Conservation (phyloP, 2,797 vertebrate species). For the Leptodactylus fallax region DNA sequence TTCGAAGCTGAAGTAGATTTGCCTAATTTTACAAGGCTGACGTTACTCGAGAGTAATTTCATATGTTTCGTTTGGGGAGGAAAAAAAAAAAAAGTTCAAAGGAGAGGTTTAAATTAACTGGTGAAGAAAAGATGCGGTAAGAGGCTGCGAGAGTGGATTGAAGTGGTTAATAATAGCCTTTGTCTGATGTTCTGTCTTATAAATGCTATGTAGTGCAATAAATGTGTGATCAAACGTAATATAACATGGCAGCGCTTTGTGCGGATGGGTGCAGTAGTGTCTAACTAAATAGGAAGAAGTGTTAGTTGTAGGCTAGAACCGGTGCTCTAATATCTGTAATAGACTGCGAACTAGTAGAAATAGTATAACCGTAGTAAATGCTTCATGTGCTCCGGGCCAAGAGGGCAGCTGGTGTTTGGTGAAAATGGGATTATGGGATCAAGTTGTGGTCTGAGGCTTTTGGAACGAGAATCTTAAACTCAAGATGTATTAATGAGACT, state of each 20-base stretch:
- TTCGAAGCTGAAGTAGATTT: conserved; percentile 37
- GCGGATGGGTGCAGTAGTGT: not conserved
- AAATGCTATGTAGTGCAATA: not conserved
- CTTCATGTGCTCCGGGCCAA: conserved; percentile 46
- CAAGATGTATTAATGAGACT: conserved; percentile 40
- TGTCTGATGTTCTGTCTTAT: not conserved
- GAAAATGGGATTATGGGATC: conserved; percentile 47
- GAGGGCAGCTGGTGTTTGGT: conserved; percentile 53
- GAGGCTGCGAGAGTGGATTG: not conserved
- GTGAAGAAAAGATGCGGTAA: not conserved
- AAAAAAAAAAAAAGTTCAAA: conserved; percentile 24
- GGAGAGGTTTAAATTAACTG: conserved; percentile 25
- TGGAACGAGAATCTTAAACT: conserved; percentile 26
- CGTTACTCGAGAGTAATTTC: conserved; percentile 36
- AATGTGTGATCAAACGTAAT: not conserved
- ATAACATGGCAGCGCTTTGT: not conserved
- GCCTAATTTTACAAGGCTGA: conserved; percentile 44
- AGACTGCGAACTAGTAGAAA: conserved; percentile 28
- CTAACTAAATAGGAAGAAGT: too few relatives aligned
- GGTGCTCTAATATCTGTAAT: not conserved
- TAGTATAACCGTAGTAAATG: conserved; percentile 54
- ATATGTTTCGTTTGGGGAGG: conserved; percentile 32
- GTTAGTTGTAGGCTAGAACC: too few relatives aligned
- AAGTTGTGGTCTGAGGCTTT: conserved; percentile 52
- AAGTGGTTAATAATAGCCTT: not conserved